Conservation (phyloP, 2,888 invertebrate species). For the Cerastis leucographa region DNA sequence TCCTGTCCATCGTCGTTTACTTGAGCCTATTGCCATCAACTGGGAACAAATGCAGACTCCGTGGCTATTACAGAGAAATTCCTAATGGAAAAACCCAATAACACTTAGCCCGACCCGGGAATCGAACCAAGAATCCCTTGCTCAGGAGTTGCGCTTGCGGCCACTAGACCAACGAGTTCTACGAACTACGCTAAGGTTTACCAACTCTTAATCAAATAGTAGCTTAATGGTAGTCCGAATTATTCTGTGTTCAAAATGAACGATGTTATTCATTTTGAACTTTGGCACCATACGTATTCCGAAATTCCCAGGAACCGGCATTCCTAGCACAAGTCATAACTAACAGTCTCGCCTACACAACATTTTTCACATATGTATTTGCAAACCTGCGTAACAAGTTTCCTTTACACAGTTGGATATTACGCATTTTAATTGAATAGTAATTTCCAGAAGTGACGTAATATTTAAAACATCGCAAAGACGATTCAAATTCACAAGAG, state of each 20-base stretch:
- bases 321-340: conserved; percentile 3
- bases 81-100: too few relatives aligned
- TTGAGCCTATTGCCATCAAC: too few relatives aligned
- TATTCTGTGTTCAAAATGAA: neutral
- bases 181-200: neutral
- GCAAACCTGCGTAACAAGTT: conserved; percentile 40
- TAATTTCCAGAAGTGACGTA: conserved; percentile 41
- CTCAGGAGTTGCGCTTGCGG: too few relatives aligned
- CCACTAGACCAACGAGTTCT: too few relatives aligned
- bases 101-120: too few relatives aligned
- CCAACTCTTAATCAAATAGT: too few relatives aligned
- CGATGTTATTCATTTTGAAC: neutral
- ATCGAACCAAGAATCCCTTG: too few relatives aligned
- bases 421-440: conserved; percentile 51
- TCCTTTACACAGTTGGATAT: conserved; percentile 40
- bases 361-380: conserved; percentile 24
- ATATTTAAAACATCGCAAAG: conserved; percentile 27
- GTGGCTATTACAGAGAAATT: too few relatives aligned
- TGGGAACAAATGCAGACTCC: too few relatives aligned
- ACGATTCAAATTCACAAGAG: conserved; percentile 24
- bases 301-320: neutral
- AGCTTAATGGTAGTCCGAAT: neutral
- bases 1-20: too few relatives aligned
- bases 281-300: neutral
- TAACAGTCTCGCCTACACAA: conserved; percentile 8